These are phyloP conservation scores for Phymatocera aterrima DNA, from an alignment of 2,888 invertebrate species.

Conservation along the genomic window DNA sequence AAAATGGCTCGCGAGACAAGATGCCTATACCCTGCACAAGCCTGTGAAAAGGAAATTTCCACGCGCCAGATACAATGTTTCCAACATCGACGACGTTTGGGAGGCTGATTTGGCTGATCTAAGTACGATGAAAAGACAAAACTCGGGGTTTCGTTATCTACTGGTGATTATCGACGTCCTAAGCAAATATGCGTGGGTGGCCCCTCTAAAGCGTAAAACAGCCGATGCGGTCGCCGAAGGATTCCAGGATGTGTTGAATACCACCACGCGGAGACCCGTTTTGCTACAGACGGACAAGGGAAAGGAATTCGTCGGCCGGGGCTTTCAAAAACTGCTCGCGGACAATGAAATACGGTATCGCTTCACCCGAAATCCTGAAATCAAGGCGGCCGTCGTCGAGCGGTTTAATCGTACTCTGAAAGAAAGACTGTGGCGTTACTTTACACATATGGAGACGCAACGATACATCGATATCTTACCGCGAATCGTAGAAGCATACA, in stretches of 20 bases:
- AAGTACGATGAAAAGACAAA: conserved; percentile 45
- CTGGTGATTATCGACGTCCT: conserved; percentile 55
- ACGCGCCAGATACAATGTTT: conserved; percentile 40
- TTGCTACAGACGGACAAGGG: conserved; percentile 57
- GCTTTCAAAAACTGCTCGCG: conserved; percentile 48
- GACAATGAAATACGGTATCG: conserved; percentile 55
- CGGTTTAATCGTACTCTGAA: conserved; percentile 61
- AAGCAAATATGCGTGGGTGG: conserved; percentile 55
- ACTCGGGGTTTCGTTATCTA: conserved; percentile 50
- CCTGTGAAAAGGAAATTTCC: conserved; percentile 40
- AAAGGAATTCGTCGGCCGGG: conserved; percentile 55
- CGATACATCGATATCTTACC: conserved; percentile 48
- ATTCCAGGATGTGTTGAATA: conserved; percentile 54
- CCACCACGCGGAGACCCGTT: conserved; percentile 37
- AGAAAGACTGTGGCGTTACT: conserved; percentile 51
- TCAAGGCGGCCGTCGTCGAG: conserved; percentile 63
- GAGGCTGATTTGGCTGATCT: conserved; percentile 49
- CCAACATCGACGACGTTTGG: conserved; percentile 50
- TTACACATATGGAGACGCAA: conserved; percentile 47
- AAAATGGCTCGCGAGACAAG: conserved; percentile 46
- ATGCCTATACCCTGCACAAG: conserved; percentile 48
- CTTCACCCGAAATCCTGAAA: conserved; percentile 57
- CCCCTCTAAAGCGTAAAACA: conserved; percentile 47
- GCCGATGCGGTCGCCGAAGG: conserved; percentile 47
- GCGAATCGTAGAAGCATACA: conserved; percentile 38